Evolutionary conservation across 2,888 invertebrate species (phyloP).

Genomic region (Piscicola geometra): DNA sequence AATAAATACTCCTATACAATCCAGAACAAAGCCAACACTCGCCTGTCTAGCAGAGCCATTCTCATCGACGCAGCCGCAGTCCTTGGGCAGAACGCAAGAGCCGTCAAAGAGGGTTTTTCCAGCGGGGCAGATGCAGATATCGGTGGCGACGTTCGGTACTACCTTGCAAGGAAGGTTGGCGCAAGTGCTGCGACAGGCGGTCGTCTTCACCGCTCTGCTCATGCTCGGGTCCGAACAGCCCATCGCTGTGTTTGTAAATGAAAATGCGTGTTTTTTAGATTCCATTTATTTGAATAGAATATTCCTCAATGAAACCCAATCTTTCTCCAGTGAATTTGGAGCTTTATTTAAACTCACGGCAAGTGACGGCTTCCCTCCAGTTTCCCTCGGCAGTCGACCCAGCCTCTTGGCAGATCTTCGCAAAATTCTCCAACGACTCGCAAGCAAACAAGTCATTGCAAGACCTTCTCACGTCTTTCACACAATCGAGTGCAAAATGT

Average conservation of each 20-base stretch:
- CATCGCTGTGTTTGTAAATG: not conserved
- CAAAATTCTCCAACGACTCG: not conserved
- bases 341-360: slow-evolving; percentile 11
- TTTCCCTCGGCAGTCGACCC: not conserved
- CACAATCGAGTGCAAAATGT: not conserved
- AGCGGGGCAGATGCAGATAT: slow-evolving; percentile 15
- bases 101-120: slow-evolving; percentile 29
- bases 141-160: slow-evolving; percentile 10
- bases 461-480: not conserved
- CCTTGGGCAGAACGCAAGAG: slow-evolving; percentile 7
- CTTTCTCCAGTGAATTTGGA: not conserved
- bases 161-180: slow-evolving; percentile 1
- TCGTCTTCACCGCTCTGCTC: slow-evolving; percentile 21
- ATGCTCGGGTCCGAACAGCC: slow-evolving; percentile 14
- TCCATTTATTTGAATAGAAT: not conserved
- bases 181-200: slow-evolving; percentile 13
- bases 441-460: slow-evolving; percentile 8
- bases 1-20: no score
- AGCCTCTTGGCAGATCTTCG: not conserved
- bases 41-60: slow-evolving; percentile 13
- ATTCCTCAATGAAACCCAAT: not conserved
- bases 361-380: not conserved
- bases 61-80: slow-evolving; percentile 23
- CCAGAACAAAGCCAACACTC: no score
- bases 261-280: no score